A percentile compares a stretch with the other conserved stretches of the same genome.
phyloP scores from a whole-genome alignment of 2,888 invertebrate species.

The Nephrocerus scutellatus region DNA sequence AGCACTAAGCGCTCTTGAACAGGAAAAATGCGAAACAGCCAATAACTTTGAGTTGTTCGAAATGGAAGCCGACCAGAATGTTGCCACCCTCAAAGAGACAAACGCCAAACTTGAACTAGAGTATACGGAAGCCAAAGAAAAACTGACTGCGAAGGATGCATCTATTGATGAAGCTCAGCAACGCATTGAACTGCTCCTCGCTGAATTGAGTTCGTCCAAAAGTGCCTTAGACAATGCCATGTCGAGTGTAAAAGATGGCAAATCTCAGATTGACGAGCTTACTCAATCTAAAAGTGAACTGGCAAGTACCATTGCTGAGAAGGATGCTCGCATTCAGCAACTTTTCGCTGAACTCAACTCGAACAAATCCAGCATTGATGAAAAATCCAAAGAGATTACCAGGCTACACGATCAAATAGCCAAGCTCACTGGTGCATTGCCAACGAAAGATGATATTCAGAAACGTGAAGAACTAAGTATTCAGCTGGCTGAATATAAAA shows the following conservation, averaged over 20 bases:
- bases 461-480: conserved; percentile 26
- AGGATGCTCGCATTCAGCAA: conserved; percentile 19
- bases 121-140: conserved; percentile 25
- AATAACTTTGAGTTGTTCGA: conserved; percentile 40
- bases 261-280: conserved; percentile 27
- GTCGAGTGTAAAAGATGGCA: conserved; percentile 18
- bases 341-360: not conserved
- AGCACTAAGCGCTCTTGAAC: conserved; percentile 31
- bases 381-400: too few species aligned
- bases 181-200: conserved; percentile 5
- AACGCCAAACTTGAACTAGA: conserved; percentile 32
- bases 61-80: conserved; percentile 38
- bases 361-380: too few species aligned
- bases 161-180: conserved; percentile 15
- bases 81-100: conserved; percentile 30
- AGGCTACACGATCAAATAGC: too few species aligned
- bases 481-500: conserved; percentile 33
- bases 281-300: conserved; percentile 27
- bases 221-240: conserved; percentile 16
- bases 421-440: too few species aligned
- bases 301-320: conserved; percentile 17
- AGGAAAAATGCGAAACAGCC: conserved; percentile 36
- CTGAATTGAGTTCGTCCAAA: conserved; percentile 17
- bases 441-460: conserved; percentile 9
- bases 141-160: conserved; percentile 21